Base-by-base conservation (phyloP, 2,113 vertebrate species). In the Caloenas nicobarica region DNA sequence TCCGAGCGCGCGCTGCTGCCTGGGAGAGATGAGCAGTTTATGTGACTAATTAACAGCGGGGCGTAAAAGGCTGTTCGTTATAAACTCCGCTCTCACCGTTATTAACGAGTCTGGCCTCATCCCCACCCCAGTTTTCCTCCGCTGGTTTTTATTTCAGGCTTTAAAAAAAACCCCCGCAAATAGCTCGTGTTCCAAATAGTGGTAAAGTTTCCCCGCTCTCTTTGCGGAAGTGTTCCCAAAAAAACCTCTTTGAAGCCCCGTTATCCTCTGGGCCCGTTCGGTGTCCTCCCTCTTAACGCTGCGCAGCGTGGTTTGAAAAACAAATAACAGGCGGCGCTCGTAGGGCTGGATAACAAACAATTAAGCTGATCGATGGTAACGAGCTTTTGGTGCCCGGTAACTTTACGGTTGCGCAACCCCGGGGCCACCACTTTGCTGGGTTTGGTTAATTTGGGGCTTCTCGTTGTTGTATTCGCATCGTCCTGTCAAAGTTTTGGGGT, bases 1-100 rank as follows among this genome's bases (percentile, higher is more conserved):
- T 58, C 31, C 2, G 3, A 26, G 2, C 0, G 29, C 58, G 1
- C 2, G n/a, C 5, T 53, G n/a, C n/a, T 38, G 44, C 18, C 42
- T 2, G 2, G 13, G 11, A 10, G 68, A 66, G 73, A 36, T 28
- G 42, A 42, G 12, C 4, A 7, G 29, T 58, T 57, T 3, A 5
- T 12, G 3, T 3, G 3, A 0, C 12, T 54, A 29, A 60, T 40
- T 73, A 61, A 19, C 53, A 44, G 12, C 26, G 2, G 26, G 36
- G 42, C 64, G 42, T 8, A 16, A 38, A 44, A 58, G 1, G 10
- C 25, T 18, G 10, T 33, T 58, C 1, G 4, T 14, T 76, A 7
- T 3, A 34, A 22, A 18, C 38, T 29, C 23, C 50, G 18, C 38
- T n/a, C 23, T 56, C 23, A 5, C 9, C 10, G 42, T 25, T 11